Evolutionary conservation across 1,140 invertebrate species (phyloP).

Genomic region (Drosophila sproati): DNA sequence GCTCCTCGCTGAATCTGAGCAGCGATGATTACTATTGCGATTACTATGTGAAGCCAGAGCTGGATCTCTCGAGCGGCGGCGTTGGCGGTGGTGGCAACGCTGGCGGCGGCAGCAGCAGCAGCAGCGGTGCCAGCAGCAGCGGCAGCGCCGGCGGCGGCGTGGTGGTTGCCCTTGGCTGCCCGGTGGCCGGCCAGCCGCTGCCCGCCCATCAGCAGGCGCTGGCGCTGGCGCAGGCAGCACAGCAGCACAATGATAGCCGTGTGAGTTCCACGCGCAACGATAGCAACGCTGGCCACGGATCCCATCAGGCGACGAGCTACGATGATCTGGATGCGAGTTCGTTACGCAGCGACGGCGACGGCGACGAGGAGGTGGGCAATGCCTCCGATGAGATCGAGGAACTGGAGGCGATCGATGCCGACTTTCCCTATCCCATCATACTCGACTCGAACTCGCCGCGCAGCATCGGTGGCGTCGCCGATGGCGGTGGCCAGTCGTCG

Average conservation of each 20-base stretch:
- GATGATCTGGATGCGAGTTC: slow-evolving; percentile 78
- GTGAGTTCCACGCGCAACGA: slow-evolving; percentile 78
- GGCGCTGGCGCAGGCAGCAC: slow-evolving; percentile 25
- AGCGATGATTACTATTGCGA: slow-evolving; percentile 72
- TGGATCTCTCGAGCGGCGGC: slow-evolving; percentile 64
- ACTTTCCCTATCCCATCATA: slow-evolving; percentile 81
- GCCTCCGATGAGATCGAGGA: slow-evolving; percentile 78
- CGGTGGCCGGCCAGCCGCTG: slow-evolving; percentile 42
- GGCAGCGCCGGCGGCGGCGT: slow-evolving; percentile 6
- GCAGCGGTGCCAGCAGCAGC: slow-evolving; percentile 13
- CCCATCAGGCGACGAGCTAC: slow-evolving; percentile 58
- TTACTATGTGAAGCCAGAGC: slow-evolving; percentile 75
- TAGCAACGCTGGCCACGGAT: slow-evolving; percentile 16
- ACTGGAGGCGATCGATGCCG: slow-evolving; percentile 80
- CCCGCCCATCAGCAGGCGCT: slow-evolving; percentile 68
- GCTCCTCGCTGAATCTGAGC: slow-evolving; percentile 58
- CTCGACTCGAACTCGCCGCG: slow-evolving; percentile 74
- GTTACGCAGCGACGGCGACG: slow-evolving; percentile 66
- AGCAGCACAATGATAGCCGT: slow-evolving; percentile 73
- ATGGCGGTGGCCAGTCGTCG: slow-evolving; percentile 2
- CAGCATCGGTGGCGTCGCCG: slow-evolving; percentile 29
- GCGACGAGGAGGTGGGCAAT: slow-evolving; percentile 60
- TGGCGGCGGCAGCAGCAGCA: slow-evolving; percentile 3
- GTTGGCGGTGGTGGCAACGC: slow-evolving; percentile 1
- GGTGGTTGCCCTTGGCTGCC: slow-evolving; percentile 35